Base-by-base conservation (phyloP, 2,888 invertebrate genomes). In the Dromius quadrimaculatus region DNA sequence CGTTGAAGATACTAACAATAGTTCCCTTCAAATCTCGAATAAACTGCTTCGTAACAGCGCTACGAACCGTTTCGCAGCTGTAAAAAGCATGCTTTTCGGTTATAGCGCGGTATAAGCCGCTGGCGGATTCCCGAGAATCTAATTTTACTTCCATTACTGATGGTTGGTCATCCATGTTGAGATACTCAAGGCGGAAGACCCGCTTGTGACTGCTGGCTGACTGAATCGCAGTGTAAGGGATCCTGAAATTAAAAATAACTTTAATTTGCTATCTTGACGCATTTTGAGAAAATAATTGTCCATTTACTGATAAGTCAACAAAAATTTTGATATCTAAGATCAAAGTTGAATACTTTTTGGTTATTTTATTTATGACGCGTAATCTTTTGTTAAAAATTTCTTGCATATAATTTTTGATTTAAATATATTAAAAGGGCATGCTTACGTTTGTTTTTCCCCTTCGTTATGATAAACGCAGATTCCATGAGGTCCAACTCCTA, bases 81-180 rank as follows among this genome's bases (percentile, higher is more conserved):
- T 94, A 95, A 85, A 95, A 95, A 45, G 94, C 94, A 81, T 95
- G 94, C 76, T 94, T 93, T 83, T 95, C 95, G 0, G 95, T 95
- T 74, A 95, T 91, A 19, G 94, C 93, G 57, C 95, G 86, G 82
- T 93, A 94, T 20, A 94, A 83, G 34, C 93, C 92, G 47, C 92
- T 92, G 0, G 95, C 94, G 50, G 92, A 90, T 45, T 91, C 90
- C 70, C 90, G 90, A 45, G 92, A 92, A 76, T 92, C 90, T 83
- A 94, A 87, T 82, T 93, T 93, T 74, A 93, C 89, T 80, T 92
- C 90, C 72, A 93, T 83, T 34, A 89, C 86, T 1, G 90, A 88
- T 76, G 89, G 89, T 75, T 88, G 86, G 61, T 89, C 89, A 74
- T 91, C 90, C 64, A 87, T 86, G 1, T 87, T 87, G 28, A 92